phyloP scores from a whole-genome alignment of 2,888 invertebrate genomes.

The Nomada flava region DNA sequence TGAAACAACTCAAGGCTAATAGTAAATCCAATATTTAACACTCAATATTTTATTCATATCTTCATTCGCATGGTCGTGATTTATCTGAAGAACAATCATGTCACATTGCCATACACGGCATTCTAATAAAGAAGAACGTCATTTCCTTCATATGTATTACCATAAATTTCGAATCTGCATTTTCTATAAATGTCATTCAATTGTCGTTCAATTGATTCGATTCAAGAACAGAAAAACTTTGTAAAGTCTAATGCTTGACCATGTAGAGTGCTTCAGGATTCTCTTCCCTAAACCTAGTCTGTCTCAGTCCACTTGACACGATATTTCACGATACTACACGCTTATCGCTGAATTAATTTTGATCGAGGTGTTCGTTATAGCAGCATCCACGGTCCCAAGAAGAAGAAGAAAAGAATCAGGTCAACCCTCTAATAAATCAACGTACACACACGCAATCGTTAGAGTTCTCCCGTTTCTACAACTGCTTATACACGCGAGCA shows the following conservation, averaged over 20 bases:
- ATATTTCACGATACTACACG: constrained; percentile 2
- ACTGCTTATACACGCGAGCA: constrained; percentile 11
- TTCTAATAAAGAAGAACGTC: not conserved
- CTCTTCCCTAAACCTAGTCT: not conserved
- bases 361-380: not conserved
- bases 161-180: not conserved
- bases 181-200: not conserved
- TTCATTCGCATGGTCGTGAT: not conserved
- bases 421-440: constrained; percentile 27
- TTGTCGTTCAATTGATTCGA: not conserved
- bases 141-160: not conserved
- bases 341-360: constrained; percentile 23
- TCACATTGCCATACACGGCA: not conserved
- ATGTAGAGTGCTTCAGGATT: not conserved
- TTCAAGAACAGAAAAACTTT: not conserved
- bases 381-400: not conserved
- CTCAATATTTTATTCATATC: not conserved
- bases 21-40: no score
- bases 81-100: not conserved
- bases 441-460: not conserved
- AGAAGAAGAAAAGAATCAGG: constrained; percentile 35
- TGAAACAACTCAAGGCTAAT: no score
- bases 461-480: constrained; percentile 25
- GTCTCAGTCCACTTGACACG: constrained; percentile 7
- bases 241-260: not conserved